phyloP scores from a whole-genome alignment of 2,888 invertebrate genomes.

The Caenorhabditis doughertyi region DNA sequence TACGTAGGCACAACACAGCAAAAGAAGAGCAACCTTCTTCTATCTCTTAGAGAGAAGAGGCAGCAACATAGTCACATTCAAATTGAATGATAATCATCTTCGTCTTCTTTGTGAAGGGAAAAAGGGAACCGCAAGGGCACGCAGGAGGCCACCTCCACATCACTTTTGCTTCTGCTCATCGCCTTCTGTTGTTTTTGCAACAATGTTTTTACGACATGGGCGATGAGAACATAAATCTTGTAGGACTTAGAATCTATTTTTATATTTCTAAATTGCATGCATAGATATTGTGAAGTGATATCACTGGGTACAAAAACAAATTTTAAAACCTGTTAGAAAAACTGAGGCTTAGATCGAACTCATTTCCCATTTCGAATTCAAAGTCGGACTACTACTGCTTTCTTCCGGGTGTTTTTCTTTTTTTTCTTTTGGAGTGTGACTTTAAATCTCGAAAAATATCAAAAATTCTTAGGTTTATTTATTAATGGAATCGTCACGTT shows the following conservation, averaged over 20 bases:
- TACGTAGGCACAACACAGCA: conserved; percentile 14
- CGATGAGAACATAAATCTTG: neutral
- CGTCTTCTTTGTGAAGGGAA: conserved; percentile 25
- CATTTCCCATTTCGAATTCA: conserved; percentile 7
- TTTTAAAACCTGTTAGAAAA: neutral
- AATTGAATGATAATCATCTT: conserved; percentile 58
- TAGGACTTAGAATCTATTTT: neutral
- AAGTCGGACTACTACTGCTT: neutral
- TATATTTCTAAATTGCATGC: conserved; percentile 8
- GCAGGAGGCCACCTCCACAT: conserved; percentile 27
- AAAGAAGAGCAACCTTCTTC: conserved; percentile 2
- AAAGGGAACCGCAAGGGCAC: conserved; percentile 38
- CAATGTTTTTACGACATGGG: too few relatives aligned
- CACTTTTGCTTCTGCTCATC: conserved; percentile 21
- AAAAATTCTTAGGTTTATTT: conserved; percentile 12
- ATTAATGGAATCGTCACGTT: neutral
- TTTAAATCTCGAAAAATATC: neutral
- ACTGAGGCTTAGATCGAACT: neutral
- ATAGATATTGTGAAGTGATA: neutral
- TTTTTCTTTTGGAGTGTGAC: neutral
- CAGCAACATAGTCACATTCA: conserved; percentile 50
- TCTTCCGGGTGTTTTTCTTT: conserved; percentile 24
- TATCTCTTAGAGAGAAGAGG: conserved; percentile 20
- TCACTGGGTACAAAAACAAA: neutral
- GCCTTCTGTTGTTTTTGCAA: conserved; percentile 13